phyloP scores from a whole-genome alignment of 2,113 vertebrate species.

The Candoia aspera region DNA sequence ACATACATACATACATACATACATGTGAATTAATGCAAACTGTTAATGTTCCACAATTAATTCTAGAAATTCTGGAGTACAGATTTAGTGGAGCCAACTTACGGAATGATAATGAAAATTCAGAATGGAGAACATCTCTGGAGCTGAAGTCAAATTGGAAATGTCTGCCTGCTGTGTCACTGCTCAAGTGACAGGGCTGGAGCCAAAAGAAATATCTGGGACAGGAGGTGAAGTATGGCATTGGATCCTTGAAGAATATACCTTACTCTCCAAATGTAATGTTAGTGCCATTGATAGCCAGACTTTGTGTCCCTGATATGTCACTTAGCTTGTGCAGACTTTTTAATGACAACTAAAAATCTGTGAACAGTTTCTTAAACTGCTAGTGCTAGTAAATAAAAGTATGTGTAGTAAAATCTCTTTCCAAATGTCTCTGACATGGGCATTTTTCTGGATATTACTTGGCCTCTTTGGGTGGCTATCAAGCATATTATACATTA shows the following conservation, averaged over 20 bases:
- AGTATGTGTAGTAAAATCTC: rapidly evolving
- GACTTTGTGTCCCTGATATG: not conserved
- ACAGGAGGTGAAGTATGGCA: not conserved
- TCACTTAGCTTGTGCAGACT: not conserved
- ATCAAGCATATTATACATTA: no score
- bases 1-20: no score
- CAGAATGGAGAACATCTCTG: not conserved
- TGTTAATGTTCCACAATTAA: not conserved
- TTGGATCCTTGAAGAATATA: slow-evolving; percentile 16
- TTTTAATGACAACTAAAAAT: slow-evolving; percentile 50
- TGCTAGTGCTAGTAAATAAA: not conserved
- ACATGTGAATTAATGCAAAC: not conserved
- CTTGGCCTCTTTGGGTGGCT: not conserved
- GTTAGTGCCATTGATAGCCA: slow-evolving; percentile 4
- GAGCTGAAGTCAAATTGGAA: not conserved
- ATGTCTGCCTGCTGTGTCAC: not conserved
- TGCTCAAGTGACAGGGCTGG: not conserved
- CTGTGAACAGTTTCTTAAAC: not conserved
- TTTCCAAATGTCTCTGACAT: not conserved
- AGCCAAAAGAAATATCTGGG: not conserved
- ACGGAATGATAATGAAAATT: not conserved
- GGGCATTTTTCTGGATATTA: not conserved
- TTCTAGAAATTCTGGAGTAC: not conserved
- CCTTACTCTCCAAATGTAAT: slow-evolving; percentile 1
- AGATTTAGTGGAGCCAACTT: not conserved